Conservation (phyloP, 2,113 vertebrate genomes). For the Campylomormyrus numenius region DNA sequence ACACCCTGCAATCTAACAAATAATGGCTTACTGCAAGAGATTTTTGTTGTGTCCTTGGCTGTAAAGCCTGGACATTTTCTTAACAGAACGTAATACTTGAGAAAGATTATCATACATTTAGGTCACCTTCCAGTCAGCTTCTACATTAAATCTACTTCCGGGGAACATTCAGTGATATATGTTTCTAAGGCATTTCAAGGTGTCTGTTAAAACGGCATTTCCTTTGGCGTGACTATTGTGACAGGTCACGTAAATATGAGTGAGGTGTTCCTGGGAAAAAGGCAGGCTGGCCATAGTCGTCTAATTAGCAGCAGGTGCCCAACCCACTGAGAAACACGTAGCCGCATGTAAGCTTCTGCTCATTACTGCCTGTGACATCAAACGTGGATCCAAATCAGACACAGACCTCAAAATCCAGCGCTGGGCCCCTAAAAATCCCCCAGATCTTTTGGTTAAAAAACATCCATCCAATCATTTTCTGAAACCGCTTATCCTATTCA, state of each 20-base stretch:
- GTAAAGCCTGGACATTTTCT: slow-evolving; percentile 56
- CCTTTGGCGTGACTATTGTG: slow-evolving; percentile 11
- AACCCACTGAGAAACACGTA: not conserved
- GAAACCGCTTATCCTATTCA: too few relatives aligned
- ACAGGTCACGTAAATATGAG: slow-evolving; percentile 32
- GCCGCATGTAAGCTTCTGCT: not conserved
- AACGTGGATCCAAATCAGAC: not conserved
- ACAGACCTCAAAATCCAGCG: not conserved
- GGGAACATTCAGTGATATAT: slow-evolving; percentile 53
- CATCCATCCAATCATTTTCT: not conserved
- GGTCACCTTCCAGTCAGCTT: slow-evolving; percentile 70
- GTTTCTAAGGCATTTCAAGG: slow-evolving; percentile 49
- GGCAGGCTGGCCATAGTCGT: not conserved
- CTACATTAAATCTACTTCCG: slow-evolving; percentile 69
- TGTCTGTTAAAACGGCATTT: slow-evolving; percentile 33
- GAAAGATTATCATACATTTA: slow-evolving; percentile 66
- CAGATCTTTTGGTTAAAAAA: not conserved
- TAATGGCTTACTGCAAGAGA: slow-evolving; percentile 6
- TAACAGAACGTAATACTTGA: slow-evolving; percentile 50
- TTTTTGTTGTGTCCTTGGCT: slow-evolving; percentile 57
- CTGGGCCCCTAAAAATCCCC: not conserved
- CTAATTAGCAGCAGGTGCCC: not conserved
- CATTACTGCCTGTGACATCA: not conserved
- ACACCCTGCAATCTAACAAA: slow-evolving; percentile 51
- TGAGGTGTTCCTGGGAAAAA: slow-evolving; percentile 11